Evolutionary conservation across 2,888 invertebrate genomes (phyloP).

Genomic region (Atethmia centrago): DNA sequence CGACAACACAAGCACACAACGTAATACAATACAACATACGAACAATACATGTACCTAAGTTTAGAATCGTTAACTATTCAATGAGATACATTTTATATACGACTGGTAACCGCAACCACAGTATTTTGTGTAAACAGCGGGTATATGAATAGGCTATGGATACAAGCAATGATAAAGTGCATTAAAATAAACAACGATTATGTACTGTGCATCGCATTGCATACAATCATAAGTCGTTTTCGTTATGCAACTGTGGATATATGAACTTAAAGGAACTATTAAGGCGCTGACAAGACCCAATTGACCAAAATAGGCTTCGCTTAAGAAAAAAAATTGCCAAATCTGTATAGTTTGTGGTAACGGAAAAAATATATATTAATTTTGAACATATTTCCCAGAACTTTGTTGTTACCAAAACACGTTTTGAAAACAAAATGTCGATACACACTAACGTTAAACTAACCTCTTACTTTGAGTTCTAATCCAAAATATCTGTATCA

Average conservation of each 20-base stretch:
- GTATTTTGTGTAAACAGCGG: conserved; percentile 56
- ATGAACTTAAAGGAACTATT: conserved; percentile 58
- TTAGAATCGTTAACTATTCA: conserved; percentile 52
- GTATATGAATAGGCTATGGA: conserved; percentile 50
- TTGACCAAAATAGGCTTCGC: too few species aligned
- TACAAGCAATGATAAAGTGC: conserved; percentile 50
- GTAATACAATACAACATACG: conserved; percentile 60
- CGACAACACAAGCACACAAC: conserved; percentile 63
- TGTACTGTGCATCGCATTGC: conserved; percentile 37
- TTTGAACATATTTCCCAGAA: too few species aligned
- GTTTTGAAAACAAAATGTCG: too few species aligned
- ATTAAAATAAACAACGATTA: conserved; percentile 53
- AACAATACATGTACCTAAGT: conserved; percentile 53
- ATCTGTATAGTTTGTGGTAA: too few species aligned
- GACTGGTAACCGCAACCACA: conserved; percentile 61
- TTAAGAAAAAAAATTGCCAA: too few species aligned
- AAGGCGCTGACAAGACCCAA: too few species aligned
- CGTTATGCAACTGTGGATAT: conserved; percentile 43
- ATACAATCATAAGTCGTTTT: conserved; percentile 42
- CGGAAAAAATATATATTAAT: too few species aligned
- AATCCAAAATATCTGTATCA: too few species aligned
- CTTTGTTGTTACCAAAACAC: too few species aligned
- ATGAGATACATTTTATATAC: conserved; percentile 57
- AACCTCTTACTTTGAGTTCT: too few species aligned
- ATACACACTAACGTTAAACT: too few species aligned